phyloP scores from a whole-genome alignment of 2,113 vertebrate species.

The Geococcyx californianus region DNA sequence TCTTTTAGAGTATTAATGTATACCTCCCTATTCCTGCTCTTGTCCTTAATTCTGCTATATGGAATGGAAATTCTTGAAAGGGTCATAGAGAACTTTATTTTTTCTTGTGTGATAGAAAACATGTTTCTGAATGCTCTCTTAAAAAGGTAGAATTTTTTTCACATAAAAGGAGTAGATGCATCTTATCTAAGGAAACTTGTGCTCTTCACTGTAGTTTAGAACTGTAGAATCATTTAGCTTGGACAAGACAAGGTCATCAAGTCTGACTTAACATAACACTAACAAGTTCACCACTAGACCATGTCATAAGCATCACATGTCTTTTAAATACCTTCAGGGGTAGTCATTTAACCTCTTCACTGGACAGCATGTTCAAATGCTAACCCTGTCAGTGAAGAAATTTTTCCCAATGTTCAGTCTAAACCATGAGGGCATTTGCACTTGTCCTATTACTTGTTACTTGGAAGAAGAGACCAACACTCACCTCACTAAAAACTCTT shows the following conservation, averaged over 20 bases:
- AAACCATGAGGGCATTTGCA: background rate
- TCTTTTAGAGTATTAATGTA: background rate
- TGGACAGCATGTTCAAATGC: background rate
- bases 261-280: background rate
- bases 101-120: background rate
- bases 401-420: background rate
- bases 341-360: background rate
- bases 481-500: too few species aligned
- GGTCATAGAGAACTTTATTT: background rate
- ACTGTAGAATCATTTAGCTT: background rate
- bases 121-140: background rate
- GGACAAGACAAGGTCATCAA: background rate
- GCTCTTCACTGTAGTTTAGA: background rate
- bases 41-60: background rate
- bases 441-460: too few species aligned
- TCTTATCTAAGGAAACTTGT: background rate
- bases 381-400: background rate
- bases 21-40: background rate
- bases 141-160: background rate
- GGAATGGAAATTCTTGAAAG: background rate
- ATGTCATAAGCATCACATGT: rapidly evolving
- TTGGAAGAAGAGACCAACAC: too few species aligned
- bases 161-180: background rate
- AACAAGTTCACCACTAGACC: background rate
- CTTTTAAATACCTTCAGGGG: background rate